Conservation (phyloP, 1,140 invertebrate genomes). For the Drosophila willistoni region DNA sequence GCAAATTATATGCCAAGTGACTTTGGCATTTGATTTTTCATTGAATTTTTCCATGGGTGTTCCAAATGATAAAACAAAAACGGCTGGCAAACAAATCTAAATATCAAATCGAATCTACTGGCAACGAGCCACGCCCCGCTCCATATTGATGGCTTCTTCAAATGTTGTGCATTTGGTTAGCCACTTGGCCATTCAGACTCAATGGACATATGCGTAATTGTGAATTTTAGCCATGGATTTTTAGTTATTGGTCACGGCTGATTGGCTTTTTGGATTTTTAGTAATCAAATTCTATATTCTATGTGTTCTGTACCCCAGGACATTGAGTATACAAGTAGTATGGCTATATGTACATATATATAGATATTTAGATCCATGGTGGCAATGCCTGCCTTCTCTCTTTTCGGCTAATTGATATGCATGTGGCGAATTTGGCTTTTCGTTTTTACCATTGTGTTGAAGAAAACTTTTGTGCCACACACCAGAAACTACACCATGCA, state of each 20-base stretch:
- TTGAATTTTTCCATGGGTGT: slow-evolving; percentile 39
- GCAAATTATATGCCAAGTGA: slow-evolving; percentile 29
- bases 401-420: slow-evolving; percentile 48
- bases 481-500: neutral
- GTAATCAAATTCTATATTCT: slow-evolving; percentile 9
- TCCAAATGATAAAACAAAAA: slow-evolving; percentile 25
- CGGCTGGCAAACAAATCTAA: slow-evolving; percentile 30
- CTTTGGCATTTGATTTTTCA: slow-evolving; percentile 54
- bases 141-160: too few relatives aligned
- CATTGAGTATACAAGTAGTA: neutral
- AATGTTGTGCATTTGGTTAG: too few relatives aligned
- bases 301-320: neutral
- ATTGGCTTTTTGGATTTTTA: neutral
- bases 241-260: slow-evolving; percentile 11
- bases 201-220: slow-evolving; percentile 8
- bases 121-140: neutral
- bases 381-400: neutral
- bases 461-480: slow-evolving; percentile 11
- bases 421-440: slow-evolving; percentile 35
- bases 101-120: slow-evolving; percentile 40
- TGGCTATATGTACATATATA: neutral
- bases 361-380: neutral
- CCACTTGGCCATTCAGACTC: slow-evolving; percentile 2
- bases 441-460: slow-evolving; percentile 4
- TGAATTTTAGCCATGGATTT: slow-evolving; percentile 7